Evolutionary conservation across 1,140 invertebrate species (phyloP), one percentile per base, ranked within the genome.

Genomic region (Gonioctena quinquepunctata): DNA sequence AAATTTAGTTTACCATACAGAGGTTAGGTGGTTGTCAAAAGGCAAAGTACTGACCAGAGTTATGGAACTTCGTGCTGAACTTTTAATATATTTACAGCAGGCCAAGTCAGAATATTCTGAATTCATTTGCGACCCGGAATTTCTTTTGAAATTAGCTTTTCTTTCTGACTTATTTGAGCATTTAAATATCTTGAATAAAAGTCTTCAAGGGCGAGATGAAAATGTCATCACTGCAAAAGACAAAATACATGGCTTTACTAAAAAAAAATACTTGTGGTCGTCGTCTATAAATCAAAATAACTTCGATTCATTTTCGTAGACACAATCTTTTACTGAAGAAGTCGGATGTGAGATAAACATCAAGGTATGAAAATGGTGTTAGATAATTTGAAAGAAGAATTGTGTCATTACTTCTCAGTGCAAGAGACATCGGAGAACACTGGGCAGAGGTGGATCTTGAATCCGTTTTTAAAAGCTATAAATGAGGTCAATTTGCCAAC

Each of bases 1-100:
- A 65, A 23, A 22, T 48, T 48, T 65, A 22, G 19, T 70, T 6
- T 60, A 21, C 18, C 42, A 70, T 28, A 66, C 63, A 8, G 60
- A 63, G 23, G 67, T 69, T 13, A 27, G 59, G 6, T 69, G 67
- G 67, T 57, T 69, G n/a, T 66, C 69, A 25, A 66, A 42, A 60
- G 63, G 68, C 61, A 33, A 65, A 18, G 25, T 66, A 23, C 19
- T 70, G 25, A 60, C 4, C n/a, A 27, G 63, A 3, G 27, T 70
- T 13, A 60, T n/a, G 42, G 69, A 70, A 60, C 33, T 64, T 5
- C n/a, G 48, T 22, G 5, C 18, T 21, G 62, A 64, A 26, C 33
- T 64, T 6, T 23, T 49, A 21, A 7, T 48, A 11, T 64, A 49
- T 64, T 25, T 50, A 22, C n/a, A 64, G 22, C 8, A 63, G 18